Evolutionary conservation across 2,113 vertebrate genomes (phyloP).

Genomic region (Pampusana beccarii): DNA sequence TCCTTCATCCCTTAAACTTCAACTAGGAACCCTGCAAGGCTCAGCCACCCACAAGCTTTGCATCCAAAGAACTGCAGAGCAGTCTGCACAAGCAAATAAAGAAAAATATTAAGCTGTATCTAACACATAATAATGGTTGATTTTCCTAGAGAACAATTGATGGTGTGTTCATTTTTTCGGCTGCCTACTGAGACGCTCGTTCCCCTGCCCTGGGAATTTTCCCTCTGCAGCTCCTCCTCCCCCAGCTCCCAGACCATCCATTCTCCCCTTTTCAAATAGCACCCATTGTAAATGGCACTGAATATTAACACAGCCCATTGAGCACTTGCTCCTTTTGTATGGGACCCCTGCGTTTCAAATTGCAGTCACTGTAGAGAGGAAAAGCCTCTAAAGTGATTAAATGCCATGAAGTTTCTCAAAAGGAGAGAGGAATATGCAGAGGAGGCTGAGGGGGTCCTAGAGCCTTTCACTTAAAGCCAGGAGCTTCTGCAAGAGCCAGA

Average conservation of each 20-base stretch:
- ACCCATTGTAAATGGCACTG: slow-evolving; percentile 68
- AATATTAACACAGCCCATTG: slow-evolving; percentile 75
- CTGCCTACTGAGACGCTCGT: slow-evolving; percentile 11
- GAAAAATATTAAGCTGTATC: neutral
- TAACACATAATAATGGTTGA: neutral
- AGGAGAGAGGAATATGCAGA: slow-evolving; percentile 29
- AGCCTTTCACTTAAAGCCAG: neutral
- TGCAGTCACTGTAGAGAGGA: slow-evolving; percentile 53
- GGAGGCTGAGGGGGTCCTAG: neutral
- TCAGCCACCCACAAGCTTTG: neutral
- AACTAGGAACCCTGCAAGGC: neutral
- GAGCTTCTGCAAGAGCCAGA: neutral
- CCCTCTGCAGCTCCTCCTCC: slow-evolving; percentile 31
- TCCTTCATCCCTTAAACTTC: neutral
- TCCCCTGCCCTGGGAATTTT: slow-evolving; percentile 58
- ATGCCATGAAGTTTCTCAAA: slow-evolving; percentile 64
- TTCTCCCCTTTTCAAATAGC: slow-evolving; percentile 71
- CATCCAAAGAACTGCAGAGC: neutral
- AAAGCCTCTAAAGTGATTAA: slow-evolving; percentile 59
- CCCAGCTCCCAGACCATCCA: slow-evolving; percentile 64
- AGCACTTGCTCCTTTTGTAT: slow-evolving; percentile 69
- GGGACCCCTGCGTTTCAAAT: slow-evolving; percentile 70
- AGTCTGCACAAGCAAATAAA: neutral
- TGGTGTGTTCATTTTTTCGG: neutral
- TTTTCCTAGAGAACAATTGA: slow-evolving; percentile 39